Percentiles rank a stretch among this genome's conserved stretches.
Evolutionary conservation across 1,140 invertebrate genomes (phyloP).

Genomic region (Aphis craccivora): DNA sequence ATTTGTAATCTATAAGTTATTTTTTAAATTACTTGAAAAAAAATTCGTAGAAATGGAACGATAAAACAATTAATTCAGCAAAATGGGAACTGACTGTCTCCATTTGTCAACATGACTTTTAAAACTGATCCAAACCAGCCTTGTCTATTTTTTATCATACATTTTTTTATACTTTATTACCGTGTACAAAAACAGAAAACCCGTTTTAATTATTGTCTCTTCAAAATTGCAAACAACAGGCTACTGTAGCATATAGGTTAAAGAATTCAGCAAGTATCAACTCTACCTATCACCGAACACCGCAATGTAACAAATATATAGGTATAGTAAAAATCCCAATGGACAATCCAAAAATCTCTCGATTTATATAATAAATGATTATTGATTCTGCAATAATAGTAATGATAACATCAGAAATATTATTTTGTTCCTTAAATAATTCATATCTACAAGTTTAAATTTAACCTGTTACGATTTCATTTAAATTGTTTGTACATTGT

Average conservation of each 20-base stretch:
- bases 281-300: neutral
- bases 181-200: neutral
- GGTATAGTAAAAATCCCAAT: neutral
- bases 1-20: no score
- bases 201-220: neutral
- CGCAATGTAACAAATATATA: neutral
- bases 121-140: no score
- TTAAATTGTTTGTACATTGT: no score
- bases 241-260: neutral
- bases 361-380: neutral
- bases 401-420: neutral
- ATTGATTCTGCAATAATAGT: neutral
- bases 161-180: neutral
- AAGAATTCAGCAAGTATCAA: neutral
- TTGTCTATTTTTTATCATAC: neutral
- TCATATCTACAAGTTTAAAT: no score
- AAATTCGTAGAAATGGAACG: no score
- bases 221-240: neutral
- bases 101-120: neutral
- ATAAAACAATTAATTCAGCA: no score
- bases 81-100: no score
- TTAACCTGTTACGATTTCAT: no score
- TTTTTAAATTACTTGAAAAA: no score
- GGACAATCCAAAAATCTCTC: neutral
- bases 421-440: neutral